Conservation (phyloP, 1,140 invertebrate species). For the Pomacea maculata region DNA sequence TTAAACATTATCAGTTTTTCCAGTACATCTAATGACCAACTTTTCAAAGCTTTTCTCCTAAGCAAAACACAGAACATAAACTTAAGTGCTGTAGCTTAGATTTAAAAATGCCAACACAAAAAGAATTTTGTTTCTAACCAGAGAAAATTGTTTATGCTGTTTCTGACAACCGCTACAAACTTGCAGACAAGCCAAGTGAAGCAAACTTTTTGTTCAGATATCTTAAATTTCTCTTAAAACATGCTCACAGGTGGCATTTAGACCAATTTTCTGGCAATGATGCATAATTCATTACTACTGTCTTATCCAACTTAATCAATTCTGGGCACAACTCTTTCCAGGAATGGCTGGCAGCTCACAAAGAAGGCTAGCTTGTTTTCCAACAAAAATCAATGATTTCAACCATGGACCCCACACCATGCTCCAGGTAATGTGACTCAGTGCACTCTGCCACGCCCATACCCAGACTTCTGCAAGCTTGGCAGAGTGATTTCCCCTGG, state of each 20-base stretch:
- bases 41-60: too few species aligned
- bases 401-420: neutral
- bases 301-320: conserved; percentile 1
- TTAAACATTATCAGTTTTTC: too few species aligned
- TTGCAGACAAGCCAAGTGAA: too few species aligned
- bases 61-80: too few species aligned
- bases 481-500: neutral
- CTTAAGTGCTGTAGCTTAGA: too few species aligned
- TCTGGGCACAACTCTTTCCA: conserved; percentile 2
- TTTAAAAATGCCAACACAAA: too few species aligned
- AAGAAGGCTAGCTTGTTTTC: neutral
- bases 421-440: conserved; percentile 3
- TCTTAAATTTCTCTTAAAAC: neutral
- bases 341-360: conserved; percentile 3
- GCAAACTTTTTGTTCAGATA: neutral
- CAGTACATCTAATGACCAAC: too few species aligned
- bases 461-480: neutral
- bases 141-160: too few species aligned
- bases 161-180: too few species aligned
- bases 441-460: neutral
- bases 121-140: too few species aligned
- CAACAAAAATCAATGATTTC: conserved; percentile 11
- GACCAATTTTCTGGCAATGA: neutral
- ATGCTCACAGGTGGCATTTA: neutral
- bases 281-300: conserved; percentile 1